phyloP scores from a whole-genome alignment of 37 sponge, comb jelly and placozoan species.

The Axinella damicornis region DNA sequence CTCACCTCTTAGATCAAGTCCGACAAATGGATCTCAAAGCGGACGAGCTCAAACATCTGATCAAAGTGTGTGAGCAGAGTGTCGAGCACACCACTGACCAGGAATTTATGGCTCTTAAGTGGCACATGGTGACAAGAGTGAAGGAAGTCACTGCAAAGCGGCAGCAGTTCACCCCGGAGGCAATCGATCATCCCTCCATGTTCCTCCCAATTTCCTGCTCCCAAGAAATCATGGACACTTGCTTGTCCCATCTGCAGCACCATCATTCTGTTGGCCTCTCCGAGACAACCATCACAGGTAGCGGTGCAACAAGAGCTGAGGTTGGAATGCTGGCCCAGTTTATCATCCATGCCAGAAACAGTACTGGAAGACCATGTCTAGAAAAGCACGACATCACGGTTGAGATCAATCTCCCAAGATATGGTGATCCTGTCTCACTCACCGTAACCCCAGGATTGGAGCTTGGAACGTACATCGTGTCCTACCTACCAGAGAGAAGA shows the following conservation, averaged over 20 bases:
- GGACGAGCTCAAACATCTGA: neutral
- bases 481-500: conserved; percentile 10
- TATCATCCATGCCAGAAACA: neutral
- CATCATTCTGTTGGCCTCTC: neutral
- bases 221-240: neutral
- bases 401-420: conserved; percentile 12
- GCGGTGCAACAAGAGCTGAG: neutral
- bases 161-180: neutral
- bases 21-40: neutral
- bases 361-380: neutral
- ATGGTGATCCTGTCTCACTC: neutral
- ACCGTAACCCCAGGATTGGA: neutral
- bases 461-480: conserved; percentile 28
- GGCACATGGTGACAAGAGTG: conserved; percentile 6
- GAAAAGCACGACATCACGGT: conserved; percentile 3
- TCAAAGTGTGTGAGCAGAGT: neutral
- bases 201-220: conserved; percentile 4
- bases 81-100: conserved; percentile 21
- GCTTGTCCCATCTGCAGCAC: neutral
- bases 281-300: neutral
- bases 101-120: conserved; percentile 22
- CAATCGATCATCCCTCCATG: neutral
- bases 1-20: neutral
- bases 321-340: conserved; percentile 7
- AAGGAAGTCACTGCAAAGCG: conserved; percentile 1